phyloP scores from a whole-genome alignment of 1,140 invertebrate genomes.

The Panonychus citri region DNA sequence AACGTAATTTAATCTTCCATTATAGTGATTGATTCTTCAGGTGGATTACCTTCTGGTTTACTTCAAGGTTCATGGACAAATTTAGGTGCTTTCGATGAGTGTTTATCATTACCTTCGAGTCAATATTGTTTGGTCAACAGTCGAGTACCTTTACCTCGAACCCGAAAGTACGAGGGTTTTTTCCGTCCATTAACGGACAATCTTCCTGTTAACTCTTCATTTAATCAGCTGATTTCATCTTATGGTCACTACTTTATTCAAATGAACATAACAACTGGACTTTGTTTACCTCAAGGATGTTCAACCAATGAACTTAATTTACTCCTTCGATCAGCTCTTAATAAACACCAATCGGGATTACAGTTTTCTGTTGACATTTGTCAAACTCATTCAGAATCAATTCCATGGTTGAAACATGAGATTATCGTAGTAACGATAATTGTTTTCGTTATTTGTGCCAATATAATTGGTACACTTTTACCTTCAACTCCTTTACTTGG shows the following conservation, averaged over 20 bases:
- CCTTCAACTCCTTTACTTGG: background rate
- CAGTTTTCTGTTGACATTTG: background rate
- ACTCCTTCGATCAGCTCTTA: background rate
- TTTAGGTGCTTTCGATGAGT: constrained; percentile 7
- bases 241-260: background rate
- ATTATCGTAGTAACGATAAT: background rate
- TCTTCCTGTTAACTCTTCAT: background rate
- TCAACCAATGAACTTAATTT: background rate
- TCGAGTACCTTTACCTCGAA: background rate
- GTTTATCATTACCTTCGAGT: constrained; percentile 2
- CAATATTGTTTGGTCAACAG: background rate
- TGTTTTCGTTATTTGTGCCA: background rate
- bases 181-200: background rate
- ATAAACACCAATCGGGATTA: background rate
- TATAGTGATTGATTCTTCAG: background rate
- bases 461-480: background rate
- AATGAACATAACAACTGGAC: background rate
- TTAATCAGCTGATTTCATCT: background rate
- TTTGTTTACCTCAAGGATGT: background rate
- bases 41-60: constrained; percentile 1
- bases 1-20: too few relatives aligned
- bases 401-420: background rate
- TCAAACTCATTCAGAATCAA: background rate
- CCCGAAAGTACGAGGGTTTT: background rate
- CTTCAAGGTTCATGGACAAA: constrained; percentile 3